A percentile compares a stretch with the other conserved stretches of the same genome.
Conservation (phyloP, 92 coral and sea anemone species). For the Palythoa caribaeorum region DNA sequence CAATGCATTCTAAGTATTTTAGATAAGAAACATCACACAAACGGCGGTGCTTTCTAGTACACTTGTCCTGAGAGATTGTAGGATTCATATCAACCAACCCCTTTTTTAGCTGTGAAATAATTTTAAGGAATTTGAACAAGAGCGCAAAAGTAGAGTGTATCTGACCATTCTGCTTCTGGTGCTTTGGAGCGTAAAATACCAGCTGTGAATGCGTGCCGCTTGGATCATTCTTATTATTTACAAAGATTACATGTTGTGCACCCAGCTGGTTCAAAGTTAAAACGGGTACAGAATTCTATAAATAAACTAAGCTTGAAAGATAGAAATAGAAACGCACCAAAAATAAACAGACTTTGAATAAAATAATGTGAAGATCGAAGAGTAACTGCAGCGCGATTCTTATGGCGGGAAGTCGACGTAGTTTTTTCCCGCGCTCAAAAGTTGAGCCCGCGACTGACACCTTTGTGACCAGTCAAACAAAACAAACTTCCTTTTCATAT, state of each 20-base stretch:
- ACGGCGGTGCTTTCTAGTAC: not conserved
- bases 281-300: not conserved
- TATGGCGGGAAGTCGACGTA: not conserved
- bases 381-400: not conserved
- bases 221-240: not conserved
- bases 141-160: not conserved
- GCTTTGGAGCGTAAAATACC: conserved; percentile 16
- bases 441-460: not conserved
- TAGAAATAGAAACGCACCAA: not conserved
- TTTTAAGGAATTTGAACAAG: not conserved
- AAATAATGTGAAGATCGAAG: not conserved
- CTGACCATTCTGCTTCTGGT: not conserved
- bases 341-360: conserved; percentile 10
- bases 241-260: conserved; percentile 16
- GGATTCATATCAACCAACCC: not conserved
- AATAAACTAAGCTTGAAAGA: not conserved
- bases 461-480: not conserved
- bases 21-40: conserved; percentile 27
- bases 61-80: not conserved
- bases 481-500: not conserved
- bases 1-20: conserved; percentile 31
- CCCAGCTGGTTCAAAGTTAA: not conserved
- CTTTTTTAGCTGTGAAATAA: conserved; percentile 5
- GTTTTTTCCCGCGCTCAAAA: conserved; percentile 41
- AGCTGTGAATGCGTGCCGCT: not conserved